Evolutionary conservation across 53 echinoderm and acorn worm species (phyloP).

Genomic region (Antedon mediterranea): DNA sequence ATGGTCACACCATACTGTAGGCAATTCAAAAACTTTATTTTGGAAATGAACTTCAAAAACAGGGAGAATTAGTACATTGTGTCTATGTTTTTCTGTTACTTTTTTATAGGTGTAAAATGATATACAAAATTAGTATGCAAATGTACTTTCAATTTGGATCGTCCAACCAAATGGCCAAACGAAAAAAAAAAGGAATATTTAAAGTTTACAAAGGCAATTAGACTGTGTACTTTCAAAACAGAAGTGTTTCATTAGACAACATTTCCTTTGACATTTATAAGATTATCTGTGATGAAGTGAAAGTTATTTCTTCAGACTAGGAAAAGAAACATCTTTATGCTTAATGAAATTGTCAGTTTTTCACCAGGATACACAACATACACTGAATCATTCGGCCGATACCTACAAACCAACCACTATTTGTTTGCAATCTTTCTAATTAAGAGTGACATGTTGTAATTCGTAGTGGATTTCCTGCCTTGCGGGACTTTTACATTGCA

Average conservation of each 20-base stretch:
- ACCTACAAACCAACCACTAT: background rate
- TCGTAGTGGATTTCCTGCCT: background rate
- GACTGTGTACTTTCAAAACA: background rate
- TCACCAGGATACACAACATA: background rate
- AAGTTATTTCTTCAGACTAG: background rate
- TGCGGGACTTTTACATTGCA: background rate
- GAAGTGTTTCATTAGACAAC: background rate
- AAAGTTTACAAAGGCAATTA: background rate
- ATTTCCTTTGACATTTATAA: background rate
- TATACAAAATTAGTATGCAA: background rate
- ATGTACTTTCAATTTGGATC: background rate
- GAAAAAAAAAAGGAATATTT: background rate
- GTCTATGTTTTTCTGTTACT: too few relatives aligned
- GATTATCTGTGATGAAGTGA: background rate
- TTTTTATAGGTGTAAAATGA: too few relatives aligned
- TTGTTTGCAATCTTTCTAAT: background rate
- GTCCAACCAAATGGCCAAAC: background rate
- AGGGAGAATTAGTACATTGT: too few relatives aligned
- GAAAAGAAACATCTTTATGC: background rate
- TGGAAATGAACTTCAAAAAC: too few relatives aligned
- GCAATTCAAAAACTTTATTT: too few relatives aligned
- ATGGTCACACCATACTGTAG: too few relatives aligned
- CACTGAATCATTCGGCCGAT: background rate
- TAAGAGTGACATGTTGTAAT: background rate
- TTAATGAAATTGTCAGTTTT: background rate